These are phyloP conservation scores for Acanthopleura granulata DNA, from an alignment of 2,888 invertebrate species.

Conservation along the genomic window DNA sequence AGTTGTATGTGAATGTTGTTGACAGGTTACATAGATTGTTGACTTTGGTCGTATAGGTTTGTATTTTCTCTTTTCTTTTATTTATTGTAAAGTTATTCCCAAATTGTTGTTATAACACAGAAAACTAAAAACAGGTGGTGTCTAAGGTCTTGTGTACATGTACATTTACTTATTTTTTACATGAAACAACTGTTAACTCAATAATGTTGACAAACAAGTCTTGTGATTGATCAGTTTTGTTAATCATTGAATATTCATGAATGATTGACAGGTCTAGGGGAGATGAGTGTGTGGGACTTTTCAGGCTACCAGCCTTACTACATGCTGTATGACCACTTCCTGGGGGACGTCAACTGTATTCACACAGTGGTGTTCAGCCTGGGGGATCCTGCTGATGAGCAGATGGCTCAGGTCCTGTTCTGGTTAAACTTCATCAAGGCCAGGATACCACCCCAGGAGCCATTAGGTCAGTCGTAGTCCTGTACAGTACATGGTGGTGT, in stretches of 20 bases:
- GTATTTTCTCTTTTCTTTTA: too few relatives aligned
- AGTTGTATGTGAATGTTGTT: too few relatives aligned
- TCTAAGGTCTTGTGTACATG: too few relatives aligned
- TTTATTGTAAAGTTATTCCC: too few relatives aligned
- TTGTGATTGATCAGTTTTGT: conserved; percentile 10
- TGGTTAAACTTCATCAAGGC: conserved; percentile 83
- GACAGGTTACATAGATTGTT: too few relatives aligned
- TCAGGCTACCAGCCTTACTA: conserved; percentile 81
- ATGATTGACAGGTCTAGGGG: conserved; percentile 73
- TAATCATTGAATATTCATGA: neutral
- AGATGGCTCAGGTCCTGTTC: conserved; percentile 77
- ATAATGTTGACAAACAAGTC: neutral
- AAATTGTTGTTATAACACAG: too few relatives aligned
- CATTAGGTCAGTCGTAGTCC: conserved; percentile 48
- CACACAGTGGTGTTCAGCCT: conserved; percentile 79
- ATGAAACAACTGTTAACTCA: too few relatives aligned
- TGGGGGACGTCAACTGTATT: conserved; percentile 76
- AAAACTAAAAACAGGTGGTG: too few relatives aligned
- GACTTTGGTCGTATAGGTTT: too few relatives aligned
- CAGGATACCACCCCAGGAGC: conserved; percentile 75
- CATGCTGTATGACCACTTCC: conserved; percentile 79
- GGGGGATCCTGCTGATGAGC: conserved; percentile 77
- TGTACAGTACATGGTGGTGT: too few relatives aligned
- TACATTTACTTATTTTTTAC: too few relatives aligned
- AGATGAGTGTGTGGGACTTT: conserved; percentile 81